Conservation (phyloP, 2,113 vertebrate genomes). For the Lanius collurio region DNA sequence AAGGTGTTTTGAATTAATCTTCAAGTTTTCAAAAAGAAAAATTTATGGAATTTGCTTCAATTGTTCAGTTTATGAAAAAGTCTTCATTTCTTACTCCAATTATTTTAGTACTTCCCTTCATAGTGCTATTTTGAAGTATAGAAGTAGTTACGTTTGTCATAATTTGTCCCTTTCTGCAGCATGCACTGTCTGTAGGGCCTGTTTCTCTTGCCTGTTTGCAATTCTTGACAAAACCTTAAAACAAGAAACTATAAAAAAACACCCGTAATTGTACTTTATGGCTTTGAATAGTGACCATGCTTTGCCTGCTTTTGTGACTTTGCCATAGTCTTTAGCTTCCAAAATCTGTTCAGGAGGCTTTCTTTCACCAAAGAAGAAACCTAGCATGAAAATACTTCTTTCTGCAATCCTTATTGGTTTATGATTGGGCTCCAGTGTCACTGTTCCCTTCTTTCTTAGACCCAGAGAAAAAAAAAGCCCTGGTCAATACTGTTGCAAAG, state of each 20-base stretch:
- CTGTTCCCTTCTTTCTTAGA: no score
- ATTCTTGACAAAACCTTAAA: background rate
- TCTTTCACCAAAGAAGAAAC: background rate
- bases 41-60: background rate
- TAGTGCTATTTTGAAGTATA: background rate
- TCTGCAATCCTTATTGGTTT: background rate
- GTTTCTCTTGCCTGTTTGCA: background rate
- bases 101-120: background rate
- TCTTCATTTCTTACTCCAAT: background rate
- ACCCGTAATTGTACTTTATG: background rate
- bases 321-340: background rate
- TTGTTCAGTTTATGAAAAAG: background rate
- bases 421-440: background rate
- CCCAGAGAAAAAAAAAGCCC: no score
- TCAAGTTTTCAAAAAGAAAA: background rate
- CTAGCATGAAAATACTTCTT: background rate
- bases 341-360: background rate
- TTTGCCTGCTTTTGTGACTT: background rate
- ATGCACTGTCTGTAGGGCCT: background rate
- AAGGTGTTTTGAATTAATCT: background rate
- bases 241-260: background rate
- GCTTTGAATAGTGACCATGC: background rate
- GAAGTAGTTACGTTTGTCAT: background rate
- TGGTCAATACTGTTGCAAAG: background rate
- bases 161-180: background rate